Evolutionary conservation across 2,113 vertebrate genomes (phyloP).

Genomic region (Pungitius pungitius): DNA sequence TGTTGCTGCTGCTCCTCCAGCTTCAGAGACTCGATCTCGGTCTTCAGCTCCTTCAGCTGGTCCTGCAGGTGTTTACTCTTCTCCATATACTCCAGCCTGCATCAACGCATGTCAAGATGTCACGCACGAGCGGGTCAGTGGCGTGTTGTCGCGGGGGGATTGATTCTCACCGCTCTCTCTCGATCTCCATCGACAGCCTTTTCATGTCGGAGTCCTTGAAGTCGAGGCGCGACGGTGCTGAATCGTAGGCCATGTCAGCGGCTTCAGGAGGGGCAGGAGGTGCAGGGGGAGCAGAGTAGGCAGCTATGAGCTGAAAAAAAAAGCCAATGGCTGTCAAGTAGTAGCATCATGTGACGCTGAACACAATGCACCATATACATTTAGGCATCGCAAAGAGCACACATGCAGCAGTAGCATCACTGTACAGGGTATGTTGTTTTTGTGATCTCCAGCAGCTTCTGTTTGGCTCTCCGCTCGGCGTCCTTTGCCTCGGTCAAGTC

Average conservation of each 20-base stretch:
- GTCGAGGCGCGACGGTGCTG: constrained; percentile 81
- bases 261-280: constrained; percentile 71
- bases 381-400: not conserved
- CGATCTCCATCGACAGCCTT: constrained; percentile 92
- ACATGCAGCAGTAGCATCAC: not conserved
- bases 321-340: not conserved
- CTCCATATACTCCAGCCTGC: constrained; percentile 91
- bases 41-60: constrained; percentile 90
- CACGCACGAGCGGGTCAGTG: not conserved
- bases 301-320: constrained; percentile 76
- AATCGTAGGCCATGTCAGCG: constrained; percentile 78
- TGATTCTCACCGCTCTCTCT: constrained; percentile 85
- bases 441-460: constrained; percentile 88
- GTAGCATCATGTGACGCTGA: not conserved
- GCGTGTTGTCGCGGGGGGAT: not conserved
- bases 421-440: constrained; percentile 86
- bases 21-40: constrained; percentile 90
- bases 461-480: constrained; percentile 87
- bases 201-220: constrained; percentile 92
- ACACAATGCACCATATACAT: not conserved
- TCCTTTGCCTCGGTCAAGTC: constrained; percentile 91
- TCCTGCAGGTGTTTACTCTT: constrained; percentile 92
- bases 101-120: not conserved
- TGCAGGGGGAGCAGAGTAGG: constrained; percentile 76
- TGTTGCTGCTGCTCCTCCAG: constrained; percentile 89